These are phyloP conservation scores for Crocuta crocuta DNA, from an alignment of 2,113 vertebrate species.

Conservation along the genomic window DNA sequence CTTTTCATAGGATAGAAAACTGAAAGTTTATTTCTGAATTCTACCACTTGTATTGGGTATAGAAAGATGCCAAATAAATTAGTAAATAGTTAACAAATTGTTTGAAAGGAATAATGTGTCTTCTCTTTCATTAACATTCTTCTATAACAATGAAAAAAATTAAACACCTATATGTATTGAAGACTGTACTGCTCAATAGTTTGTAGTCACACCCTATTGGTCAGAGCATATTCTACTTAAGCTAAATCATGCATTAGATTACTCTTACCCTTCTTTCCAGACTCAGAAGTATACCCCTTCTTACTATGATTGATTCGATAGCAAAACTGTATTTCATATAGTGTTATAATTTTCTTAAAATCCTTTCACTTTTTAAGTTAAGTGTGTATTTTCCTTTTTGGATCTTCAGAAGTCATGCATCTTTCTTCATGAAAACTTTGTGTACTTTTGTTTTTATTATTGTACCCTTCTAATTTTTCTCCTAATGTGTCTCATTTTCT, in stretches of 20 bases:
- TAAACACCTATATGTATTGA: not conserved
- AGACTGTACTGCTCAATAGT: not conserved
- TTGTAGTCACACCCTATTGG: not conserved
- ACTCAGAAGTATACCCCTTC: not conserved
- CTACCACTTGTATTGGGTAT: not conserved
- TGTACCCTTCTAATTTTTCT: not conserved
- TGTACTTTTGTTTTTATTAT: not conserved
- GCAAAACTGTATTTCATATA: not conserved
- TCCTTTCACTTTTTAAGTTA: not conserved
- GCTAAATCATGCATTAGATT: not conserved
- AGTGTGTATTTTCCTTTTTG: not conserved
- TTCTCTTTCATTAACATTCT: not conserved
- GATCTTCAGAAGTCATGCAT: not conserved
- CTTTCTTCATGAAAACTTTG: not conserved
- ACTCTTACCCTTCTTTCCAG: not conserved
- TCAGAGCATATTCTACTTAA: not conserved
- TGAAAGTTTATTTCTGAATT: slow-evolving; percentile 13
- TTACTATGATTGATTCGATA: not conserved
- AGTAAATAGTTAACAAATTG: not conserved
- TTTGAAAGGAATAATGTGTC: not conserved
- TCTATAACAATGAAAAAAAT: not conserved
- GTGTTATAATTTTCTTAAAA: not conserved
- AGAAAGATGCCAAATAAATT: not conserved
- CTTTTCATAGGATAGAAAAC: not conserved
- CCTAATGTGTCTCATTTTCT: not conserved